Evolutionary conservation across 2,113 vertebrate species (phyloP), one percentile per base, ranked within the genome.

Genomic region (Synchiropus splendidus): DNA sequence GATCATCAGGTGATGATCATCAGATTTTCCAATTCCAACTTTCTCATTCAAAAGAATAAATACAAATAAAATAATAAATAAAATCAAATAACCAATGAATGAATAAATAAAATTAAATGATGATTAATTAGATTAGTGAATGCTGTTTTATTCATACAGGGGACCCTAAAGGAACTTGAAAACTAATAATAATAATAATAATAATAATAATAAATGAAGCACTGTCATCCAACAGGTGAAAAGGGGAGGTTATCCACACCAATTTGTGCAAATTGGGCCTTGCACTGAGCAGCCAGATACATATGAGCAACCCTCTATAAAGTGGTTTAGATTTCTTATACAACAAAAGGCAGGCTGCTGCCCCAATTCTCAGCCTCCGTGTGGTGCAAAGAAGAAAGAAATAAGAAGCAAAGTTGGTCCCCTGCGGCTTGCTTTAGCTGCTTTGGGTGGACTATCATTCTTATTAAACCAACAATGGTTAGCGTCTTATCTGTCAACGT

Each of bases 391-490:
- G 52, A 48, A 31, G 37, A 17, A 45, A 32, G 51, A 39, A 65
- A 39, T 51, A 62, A 32, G 54, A 59, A 42, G 46, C 41, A 27
- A 27, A 27, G 21, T 27, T 27, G 4, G 21, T 69, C 52, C 49
- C 45, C 36, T 44, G 49, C 66, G 40, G 46, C 45, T 53, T 45
- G 36, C 67, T 36, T 62, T 55, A 48, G 51, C 37, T 48, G 72
- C 71, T 75, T 30, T 58, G 42, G 70, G 74, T 65, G 36, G 44
- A 56, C 67, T 49, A 74, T 78, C 70, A 63, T 54, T 70, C 57
- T 54, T 57, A 74, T 76, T 76, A 64, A 74, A 73, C 63, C 62
- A 78, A 71, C 75, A 73, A 73, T 46, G n/a, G 67, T 70, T 72
- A 61, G 70, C 70, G 63, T 58, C 70, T 76, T 81, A 79, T 75